Base-by-base conservation (phyloP, 2,113 vertebrate genomes). In the Rhinoptilus africanus region DNA sequence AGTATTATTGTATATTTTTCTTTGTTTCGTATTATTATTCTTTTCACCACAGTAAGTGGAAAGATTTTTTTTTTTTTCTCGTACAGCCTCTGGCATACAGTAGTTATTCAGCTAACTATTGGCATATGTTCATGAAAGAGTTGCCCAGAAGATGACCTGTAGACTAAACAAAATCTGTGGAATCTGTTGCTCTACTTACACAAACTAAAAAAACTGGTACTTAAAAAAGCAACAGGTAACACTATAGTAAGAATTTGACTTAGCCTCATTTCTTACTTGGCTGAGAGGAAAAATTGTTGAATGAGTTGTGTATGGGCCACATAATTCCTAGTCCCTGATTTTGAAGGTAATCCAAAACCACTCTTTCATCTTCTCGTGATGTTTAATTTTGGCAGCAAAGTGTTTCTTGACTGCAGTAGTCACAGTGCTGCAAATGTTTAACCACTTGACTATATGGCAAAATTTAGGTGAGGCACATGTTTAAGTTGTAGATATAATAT, bases 91-190 rank as follows among this genome's bases (percentile, higher is more conserved):
- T 95, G 74, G 78, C 23, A 68, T 66, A 57, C 64, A 90, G 82
- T 86, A 96, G 64, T 90, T 97, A 92, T 81, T 96, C 73, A 90
- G 78, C 62, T 97, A 96, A 94, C 92, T 95, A 95, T 69, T 97
- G 88, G 86, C 85, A 95, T 93, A 82, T 97, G 88, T 91, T 96
- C 60, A 92, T 96, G 27, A 96, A 96, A 92, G 48, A 19, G 41
- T 67, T 94, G 47, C 56, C 93, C 76, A 88, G 83, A 96, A 96
- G 96, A 92, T 96, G 95, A 96, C 47, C 86, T 91, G 50, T 93
- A 98, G 96, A 97, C 94, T 96, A 98, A 98, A 98, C 82, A 97
- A 75, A 96, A 86, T 93, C 84, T 88, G 23, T 96, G 86, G 82
- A 97, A 97, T 94, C 79, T 85, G 14, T 92, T 93, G 50, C 47